phyloP scores from a whole-genome alignment of 2,797 vertebrate species.

The Channa striata region DNA sequence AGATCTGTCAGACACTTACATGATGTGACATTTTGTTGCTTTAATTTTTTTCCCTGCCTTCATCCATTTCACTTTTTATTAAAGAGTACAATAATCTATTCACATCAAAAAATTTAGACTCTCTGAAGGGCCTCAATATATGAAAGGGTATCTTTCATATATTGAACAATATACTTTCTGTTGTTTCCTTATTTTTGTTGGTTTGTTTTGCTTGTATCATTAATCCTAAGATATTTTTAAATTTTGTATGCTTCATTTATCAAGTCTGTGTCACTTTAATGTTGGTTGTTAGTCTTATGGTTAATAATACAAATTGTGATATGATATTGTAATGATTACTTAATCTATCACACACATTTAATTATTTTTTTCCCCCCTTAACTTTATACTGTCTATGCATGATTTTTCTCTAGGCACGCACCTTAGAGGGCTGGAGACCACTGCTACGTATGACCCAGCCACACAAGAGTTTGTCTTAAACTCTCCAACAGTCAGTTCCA shows the following conservation, averaged over 20 bases:
- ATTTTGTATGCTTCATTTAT: neutral
- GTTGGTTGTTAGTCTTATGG: neutral
- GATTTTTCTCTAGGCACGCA: conserved; percentile 88
- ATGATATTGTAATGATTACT: neutral
- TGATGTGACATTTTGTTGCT: conserved; percentile 9
- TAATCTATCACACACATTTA: neutral
- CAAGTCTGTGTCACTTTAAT: neutral
- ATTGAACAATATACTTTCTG: neutral
- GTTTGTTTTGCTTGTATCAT: too few species aligned
- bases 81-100: neutral
- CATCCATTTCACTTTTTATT: conserved; percentile 11
- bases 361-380: conserved; percentile 4
- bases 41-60: neutral
- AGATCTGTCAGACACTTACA: conserved; percentile 78
- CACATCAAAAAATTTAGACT: neutral
- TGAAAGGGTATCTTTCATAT: conserved; percentile 6
- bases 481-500: conserved; percentile 96
- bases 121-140: conserved; percentile 20
- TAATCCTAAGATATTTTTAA: neutral
- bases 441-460: conserved; percentile 93
- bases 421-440: conserved; percentile 95
- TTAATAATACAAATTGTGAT: neutral
- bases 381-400: neutral
- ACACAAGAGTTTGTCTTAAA: conserved; percentile 97
- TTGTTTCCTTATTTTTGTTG: neutral